Conservation (phyloP, 2,888 invertebrate species). For the Drosophila pseudotakahashii region DNA sequence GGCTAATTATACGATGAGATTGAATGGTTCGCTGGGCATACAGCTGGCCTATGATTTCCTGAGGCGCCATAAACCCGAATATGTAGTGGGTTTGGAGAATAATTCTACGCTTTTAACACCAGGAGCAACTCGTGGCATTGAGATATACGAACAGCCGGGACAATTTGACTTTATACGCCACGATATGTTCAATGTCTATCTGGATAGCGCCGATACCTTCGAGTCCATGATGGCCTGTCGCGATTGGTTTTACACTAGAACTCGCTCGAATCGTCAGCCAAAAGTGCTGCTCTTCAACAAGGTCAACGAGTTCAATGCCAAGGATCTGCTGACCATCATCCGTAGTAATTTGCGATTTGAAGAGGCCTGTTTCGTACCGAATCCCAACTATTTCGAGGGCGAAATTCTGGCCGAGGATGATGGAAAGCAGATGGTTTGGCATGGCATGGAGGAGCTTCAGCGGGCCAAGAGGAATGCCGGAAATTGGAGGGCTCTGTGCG, state of each 20-base stretch:
- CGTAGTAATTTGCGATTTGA: slow-evolving; percentile 62
- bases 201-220: slow-evolving; percentile 64
- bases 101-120: slow-evolving; percentile 55
- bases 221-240: slow-evolving; percentile 73
- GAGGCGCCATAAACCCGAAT: slow-evolving; percentile 55
- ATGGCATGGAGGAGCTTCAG: slow-evolving; percentile 68
- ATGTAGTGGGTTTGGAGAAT: slow-evolving; percentile 37
- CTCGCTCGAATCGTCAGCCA: slow-evolving; percentile 61
- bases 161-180: slow-evolving; percentile 61
- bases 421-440: slow-evolving; percentile 50
- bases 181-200: slow-evolving; percentile 62
- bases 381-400: slow-evolving; percentile 60
- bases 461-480: slow-evolving; percentile 63
- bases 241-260: slow-evolving; percentile 63
- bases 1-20: slow-evolving; percentile 43
- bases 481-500: slow-evolving; percentile 66
- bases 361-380: slow-evolving; percentile 67
- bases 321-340: slow-evolving; percentile 63
- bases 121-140: slow-evolving; percentile 49
- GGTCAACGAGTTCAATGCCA: slow-evolving; percentile 68
- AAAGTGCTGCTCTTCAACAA: slow-evolving; percentile 66
- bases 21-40: slow-evolving; percentile 66
- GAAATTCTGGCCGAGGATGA: slow-evolving; percentile 33
- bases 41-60: slow-evolving; percentile 66
- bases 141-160: slow-evolving; percentile 51